phyloP scores from a whole-genome alignment of 2,888 invertebrate genomes.

The Clitarchus hookeri region DNA sequence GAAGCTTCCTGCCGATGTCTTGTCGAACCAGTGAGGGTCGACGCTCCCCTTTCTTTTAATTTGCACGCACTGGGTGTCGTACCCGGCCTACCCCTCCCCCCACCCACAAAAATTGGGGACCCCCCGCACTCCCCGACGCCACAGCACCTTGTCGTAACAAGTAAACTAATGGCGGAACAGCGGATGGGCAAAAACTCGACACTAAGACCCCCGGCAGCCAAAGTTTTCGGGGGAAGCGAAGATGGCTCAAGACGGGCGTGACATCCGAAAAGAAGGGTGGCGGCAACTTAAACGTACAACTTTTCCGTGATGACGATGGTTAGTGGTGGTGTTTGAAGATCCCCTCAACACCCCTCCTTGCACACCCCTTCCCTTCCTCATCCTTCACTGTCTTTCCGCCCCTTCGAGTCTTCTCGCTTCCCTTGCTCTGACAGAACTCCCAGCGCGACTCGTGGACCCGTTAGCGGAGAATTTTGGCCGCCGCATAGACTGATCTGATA shows the following conservation, averaged over 20 bases:
- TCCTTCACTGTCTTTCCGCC: neutral
- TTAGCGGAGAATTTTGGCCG: neutral
- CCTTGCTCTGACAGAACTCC: neutral
- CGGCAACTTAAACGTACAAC: constrained; percentile 6
- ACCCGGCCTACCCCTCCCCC: neutral
- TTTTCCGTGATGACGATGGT: constrained; percentile 21
- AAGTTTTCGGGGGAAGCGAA: neutral
- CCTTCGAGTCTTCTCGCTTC: constrained; percentile 1
- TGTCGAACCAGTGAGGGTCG: neutral
- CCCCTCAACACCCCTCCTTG: neutral
- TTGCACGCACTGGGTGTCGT: constrained; percentile 7
- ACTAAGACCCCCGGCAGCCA: neutral
- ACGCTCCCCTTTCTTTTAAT: neutral
- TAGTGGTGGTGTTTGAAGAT: constrained; percentile 23
- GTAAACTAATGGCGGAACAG: constrained; percentile 14
- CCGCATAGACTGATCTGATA: too few relatives aligned
- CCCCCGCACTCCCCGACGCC: neutral
- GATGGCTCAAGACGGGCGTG: constrained; percentile 22
- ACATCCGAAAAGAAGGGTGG: constrained; percentile 23
- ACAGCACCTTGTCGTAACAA: neutral
- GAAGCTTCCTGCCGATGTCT: too few relatives aligned
- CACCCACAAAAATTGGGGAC: neutral
- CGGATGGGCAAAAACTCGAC: neutral
- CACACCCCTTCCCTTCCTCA: neutral
- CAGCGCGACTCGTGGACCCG: neutral